Base-by-base conservation (phyloP, 2,888 invertebrate genomes). In the Margaritifera margaritifera region DNA sequence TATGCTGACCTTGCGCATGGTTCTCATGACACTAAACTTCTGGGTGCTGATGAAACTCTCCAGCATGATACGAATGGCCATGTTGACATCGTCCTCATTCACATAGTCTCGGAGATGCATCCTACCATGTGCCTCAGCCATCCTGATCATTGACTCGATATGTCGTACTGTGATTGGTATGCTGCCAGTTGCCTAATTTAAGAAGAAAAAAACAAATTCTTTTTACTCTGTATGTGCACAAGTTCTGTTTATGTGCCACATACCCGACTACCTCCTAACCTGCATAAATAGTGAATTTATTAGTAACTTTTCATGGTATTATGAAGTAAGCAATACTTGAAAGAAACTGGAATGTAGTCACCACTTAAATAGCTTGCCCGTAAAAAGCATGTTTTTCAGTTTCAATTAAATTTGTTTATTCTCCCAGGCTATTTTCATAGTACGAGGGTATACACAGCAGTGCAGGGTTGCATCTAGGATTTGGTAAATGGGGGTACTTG, bases 41-140 rank as follows among this genome's bases (percentile, higher is more conserved):
- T 99, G 99, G 0, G 99, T 98, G 82, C 96, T 96, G 66, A 99
- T 96, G 91, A 99, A 99, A 88, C 97, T 97, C 90, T 99, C 99
- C 67, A 99, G 92, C 94, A 97, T 96, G 92, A 98, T 96, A 68
- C 97, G 92, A 74, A 99, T 97, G 51, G 99, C 98, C 93, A 98
- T 94, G 90, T 98, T 97, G 18, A 99, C 97, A 90, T 99, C 99
- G 72, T 95, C 95, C 85, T 99, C 99, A 69, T 89, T 90, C 22
- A 92, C 91, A 84, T 94, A 95, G 81, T 95, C 94, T 0, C 99
- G 93, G 31, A 99, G 92, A 91, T 99, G 98, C 93, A 99, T 95
- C 74, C 95, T 94, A 0, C 99, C 99, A 91, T 98, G 96, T 0
- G 99, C 96, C 90, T 99, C 99, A 0, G 98, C 93, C 95, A 99